Conservation (phyloP, 2,113 vertebrate species). For the Hemiscyllium ocellatum region DNA sequence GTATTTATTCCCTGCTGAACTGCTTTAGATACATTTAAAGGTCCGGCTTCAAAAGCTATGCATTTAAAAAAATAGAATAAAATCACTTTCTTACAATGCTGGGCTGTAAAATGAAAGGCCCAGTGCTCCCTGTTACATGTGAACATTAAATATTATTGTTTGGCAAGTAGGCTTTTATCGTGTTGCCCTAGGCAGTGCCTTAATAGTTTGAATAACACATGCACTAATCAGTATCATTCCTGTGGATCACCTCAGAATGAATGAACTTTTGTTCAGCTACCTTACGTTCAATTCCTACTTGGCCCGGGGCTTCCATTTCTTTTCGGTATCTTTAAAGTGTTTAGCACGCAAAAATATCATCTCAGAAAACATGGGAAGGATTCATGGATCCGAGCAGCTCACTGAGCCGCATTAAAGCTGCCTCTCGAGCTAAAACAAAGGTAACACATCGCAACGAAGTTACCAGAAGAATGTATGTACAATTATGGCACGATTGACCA, state of each 20-base stretch:
- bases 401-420: too few species aligned
- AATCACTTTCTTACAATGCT: neutral
- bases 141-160: constrained; percentile 38
- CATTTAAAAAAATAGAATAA: neutral
- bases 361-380: constrained; percentile 23
- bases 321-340: constrained; percentile 49
- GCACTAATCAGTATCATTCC: constrained; percentile 52
- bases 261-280: constrained; percentile 62
- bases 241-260: constrained; percentile 62
- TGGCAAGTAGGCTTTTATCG: constrained; percentile 34
- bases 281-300: constrained; percentile 50
- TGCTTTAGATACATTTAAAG: neutral
- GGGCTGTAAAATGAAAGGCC: constrained; percentile 36
- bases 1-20: neutral
- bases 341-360: constrained; percentile 38
- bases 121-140: constrained; percentile 48
- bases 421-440: too few species aligned
- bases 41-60: neutral
- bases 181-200: constrained; percentile 39
- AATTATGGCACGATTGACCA: neutral
- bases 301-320: constrained; percentile 54
- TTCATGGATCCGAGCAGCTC: too few species aligned
- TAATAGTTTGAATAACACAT: constrained; percentile 53
- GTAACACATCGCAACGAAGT: neutral
- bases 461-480: neutral